Conservation (phyloP, 2,113 vertebrate genomes). For the Pseudonaja textilis region DNA sequence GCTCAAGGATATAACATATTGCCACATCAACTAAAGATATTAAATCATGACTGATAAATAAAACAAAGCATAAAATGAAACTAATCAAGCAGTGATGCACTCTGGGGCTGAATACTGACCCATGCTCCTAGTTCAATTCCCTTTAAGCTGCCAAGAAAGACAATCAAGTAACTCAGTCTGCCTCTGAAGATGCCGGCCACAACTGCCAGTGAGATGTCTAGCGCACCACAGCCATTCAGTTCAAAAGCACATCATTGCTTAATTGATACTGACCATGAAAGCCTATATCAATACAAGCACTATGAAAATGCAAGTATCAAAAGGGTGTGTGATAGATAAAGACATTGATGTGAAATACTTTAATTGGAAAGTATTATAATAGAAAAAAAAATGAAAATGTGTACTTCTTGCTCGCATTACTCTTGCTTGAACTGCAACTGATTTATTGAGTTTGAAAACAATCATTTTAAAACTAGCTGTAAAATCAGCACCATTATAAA, state of each 20-base stretch:
- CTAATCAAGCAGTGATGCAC: not conserved
- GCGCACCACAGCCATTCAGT: not conserved
- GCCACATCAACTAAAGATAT: not conserved
- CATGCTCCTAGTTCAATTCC: not conserved
- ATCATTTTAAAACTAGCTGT: not conserved
- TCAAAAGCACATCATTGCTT: not conserved
- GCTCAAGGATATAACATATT: not conserved
- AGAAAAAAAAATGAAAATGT: not conserved
- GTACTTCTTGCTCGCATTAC: not conserved
- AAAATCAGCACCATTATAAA: constrained; percentile 34
- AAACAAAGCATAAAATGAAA: not conserved
- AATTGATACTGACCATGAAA: not conserved
- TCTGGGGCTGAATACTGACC: not conserved
- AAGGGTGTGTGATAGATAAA: not conserved
- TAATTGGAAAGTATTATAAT: not conserved
- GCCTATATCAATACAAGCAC: not conserved
- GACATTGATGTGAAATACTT: not conserved
- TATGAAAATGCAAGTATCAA: not conserved
- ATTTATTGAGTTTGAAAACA: not conserved
- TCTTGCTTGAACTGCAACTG: not conserved
- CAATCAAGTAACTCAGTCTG: not conserved
- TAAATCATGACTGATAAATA: not conserved
- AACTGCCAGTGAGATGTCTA: not conserved
- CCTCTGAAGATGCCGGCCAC: not conserved
- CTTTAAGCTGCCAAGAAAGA: not conserved